Evolutionary conservation across 2,113 vertebrate species (phyloP).

Genomic region (Antechinus flavipes): DNA sequence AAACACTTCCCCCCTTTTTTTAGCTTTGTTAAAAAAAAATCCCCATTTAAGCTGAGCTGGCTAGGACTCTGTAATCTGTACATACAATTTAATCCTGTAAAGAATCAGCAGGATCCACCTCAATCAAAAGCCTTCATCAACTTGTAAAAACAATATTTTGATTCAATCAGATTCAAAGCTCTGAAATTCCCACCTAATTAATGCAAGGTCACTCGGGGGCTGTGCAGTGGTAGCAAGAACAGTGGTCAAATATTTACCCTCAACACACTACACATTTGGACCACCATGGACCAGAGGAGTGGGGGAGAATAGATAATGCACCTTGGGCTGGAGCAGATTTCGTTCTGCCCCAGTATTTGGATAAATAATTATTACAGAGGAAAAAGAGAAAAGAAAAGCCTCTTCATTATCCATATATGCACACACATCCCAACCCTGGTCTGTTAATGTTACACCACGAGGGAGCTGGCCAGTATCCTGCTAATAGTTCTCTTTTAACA

Average conservation of each 20-base stretch:
- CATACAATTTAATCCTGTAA: constrained; percentile 99
- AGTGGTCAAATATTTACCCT: constrained; percentile 90
- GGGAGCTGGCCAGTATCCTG: constrained; percentile 72
- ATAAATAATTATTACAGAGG: constrained; percentile 80
- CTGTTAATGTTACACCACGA: constrained; percentile 73
- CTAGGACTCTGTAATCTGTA: constrained; percentile 93
- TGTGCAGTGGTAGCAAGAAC: constrained; percentile 76
- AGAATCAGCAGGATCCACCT: constrained; percentile 94
- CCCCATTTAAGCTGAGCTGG: constrained; percentile 80
- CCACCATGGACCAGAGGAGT: constrained; percentile 77
- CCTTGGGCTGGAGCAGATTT: constrained; percentile 74
- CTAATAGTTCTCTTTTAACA: constrained; percentile 59
- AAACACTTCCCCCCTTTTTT: constrained; percentile 63
- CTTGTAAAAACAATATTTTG: constrained; percentile 98
- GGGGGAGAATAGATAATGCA: constrained; percentile 82
- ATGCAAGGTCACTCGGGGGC: constrained; percentile 88
- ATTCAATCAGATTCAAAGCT: constrained; percentile 94
- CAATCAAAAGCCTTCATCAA: constrained; percentile 99
- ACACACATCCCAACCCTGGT: constrained; percentile 69
- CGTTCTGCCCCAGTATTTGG: constrained; percentile 75
- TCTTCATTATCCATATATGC: constrained; percentile 52
- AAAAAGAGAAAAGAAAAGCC: constrained; percentile 55
- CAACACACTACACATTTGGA: constrained; percentile 71
- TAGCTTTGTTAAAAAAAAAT: constrained; percentile 78
- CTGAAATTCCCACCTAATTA: constrained; percentile 87